Evolutionary conservation across 2,888 invertebrate genomes (phyloP), one percentile per base, ranked within the genome.

Genomic region (Apamea crenata): DNA sequence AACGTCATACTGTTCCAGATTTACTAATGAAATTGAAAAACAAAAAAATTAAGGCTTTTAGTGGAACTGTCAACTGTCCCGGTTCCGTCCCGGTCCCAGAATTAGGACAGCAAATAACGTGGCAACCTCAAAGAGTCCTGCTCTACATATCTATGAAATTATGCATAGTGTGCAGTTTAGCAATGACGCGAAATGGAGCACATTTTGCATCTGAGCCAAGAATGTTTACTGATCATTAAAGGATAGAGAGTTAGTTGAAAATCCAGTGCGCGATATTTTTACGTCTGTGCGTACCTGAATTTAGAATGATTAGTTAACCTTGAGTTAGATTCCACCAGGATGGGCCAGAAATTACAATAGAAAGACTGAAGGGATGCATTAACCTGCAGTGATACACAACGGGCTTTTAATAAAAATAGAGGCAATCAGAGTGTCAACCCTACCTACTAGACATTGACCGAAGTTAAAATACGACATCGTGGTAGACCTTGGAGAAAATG

Each of bases 61-160:
- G 40, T 77, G n/a, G 18, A 59, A 78, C 32, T 18, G 59, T 82
- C 67, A 56, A 72, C 71, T 40, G 40, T 59, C 32, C 63, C 47
- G 6, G 25, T 65, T 75, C 36, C 63, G 16, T 83, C 44, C 59
- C 59, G 25, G 25, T 78, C 18, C 16, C 63, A 75, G 8, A 82
- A 59, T 74, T 79, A 25, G 79, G 7, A 53, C 82, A 66, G 65
- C 70, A 84, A 79, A 82, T 78, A 83, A 74, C 70, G 53, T 53
- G 66, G 66, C 53, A 66, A 59, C 18, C 68, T 29, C 68, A 78
- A 78, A 83, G 36, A 70, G 59, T 70, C 50, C 40, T 61, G 50
- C 29, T 70, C 59, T 66, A 47, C 25, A 61, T 73, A 53, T 61
- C 59, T 67, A 70, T 56, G 70, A 47, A 74, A 61, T 70, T 66